phyloP scores from a whole-genome alignment of 2,888 invertebrate species.

The Drosophila fungiperda region DNA sequence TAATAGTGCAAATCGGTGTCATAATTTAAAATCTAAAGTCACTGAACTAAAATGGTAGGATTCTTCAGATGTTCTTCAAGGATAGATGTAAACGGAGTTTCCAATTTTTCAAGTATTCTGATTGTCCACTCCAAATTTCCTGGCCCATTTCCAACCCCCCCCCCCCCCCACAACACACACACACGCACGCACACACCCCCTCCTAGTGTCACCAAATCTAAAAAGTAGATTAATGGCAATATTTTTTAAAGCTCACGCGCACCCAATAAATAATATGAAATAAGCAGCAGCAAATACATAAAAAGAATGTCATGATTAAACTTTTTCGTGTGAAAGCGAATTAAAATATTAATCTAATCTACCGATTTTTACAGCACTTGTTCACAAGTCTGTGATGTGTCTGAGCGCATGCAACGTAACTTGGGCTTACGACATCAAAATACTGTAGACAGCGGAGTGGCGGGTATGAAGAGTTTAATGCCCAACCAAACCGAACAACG shows the following conservation, averaged over 20 bases:
- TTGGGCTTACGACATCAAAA: slow-evolving; percentile 89
- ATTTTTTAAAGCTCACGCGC: not conserved
- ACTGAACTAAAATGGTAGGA: not conserved
- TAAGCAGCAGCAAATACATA: not conserved
- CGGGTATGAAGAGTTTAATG: slow-evolving; percentile 84
- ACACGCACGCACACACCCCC: too few species aligned
- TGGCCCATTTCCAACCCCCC: not conserved
- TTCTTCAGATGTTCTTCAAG: not conserved
- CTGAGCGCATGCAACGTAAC: slow-evolving; percentile 88
- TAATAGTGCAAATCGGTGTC: not conserved
- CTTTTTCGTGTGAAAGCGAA: not conserved
- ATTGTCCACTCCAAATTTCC: not conserved
- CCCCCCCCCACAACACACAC: too few species aligned
- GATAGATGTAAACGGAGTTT: not conserved
- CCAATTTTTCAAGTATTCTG: not conserved
- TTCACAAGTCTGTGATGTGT: slow-evolving; percentile 89
- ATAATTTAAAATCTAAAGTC: not conserved
- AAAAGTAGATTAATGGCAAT: not conserved
- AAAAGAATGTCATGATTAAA: not conserved
- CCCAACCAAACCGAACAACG: slow-evolving; percentile 83
- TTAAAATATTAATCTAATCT: not conserved
- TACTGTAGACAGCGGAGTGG: slow-evolving; percentile 88
- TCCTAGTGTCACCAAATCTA: not conserved
- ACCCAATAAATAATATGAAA: not conserved
- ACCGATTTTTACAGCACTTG: slow-evolving; percentile 66